These are phyloP conservation scores for Varanus salvator DNA, from an alignment of 2,113 vertebrate species.

Conservation along the genomic window DNA sequence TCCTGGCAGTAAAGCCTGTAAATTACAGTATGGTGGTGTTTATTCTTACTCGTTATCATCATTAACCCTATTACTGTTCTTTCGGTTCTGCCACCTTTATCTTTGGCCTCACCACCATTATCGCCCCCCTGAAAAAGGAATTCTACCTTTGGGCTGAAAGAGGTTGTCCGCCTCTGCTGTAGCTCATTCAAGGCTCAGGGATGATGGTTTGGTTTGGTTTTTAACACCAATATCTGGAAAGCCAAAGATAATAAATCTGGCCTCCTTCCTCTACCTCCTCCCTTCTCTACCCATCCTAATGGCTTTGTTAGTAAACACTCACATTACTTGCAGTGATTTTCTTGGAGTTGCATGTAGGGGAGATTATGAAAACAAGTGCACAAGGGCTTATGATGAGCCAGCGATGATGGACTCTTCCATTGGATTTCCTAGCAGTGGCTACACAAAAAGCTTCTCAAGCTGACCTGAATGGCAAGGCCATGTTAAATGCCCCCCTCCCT, in stretches of 20 bases:
- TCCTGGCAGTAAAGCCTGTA: too few relatives aligned
- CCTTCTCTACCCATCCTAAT: not conserved
- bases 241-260: not conserved
- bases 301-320: not conserved
- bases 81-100: too few relatives aligned
- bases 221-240: not conserved
- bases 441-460: constrained; percentile 8
- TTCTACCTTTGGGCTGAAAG: not conserved
- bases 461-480: constrained; percentile 19
- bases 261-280: not conserved
- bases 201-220: not conserved
- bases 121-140: not conserved
- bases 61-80: too few relatives aligned
- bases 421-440: constrained; percentile 34
- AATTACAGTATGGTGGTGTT: too few relatives aligned
- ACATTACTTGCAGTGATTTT: not conserved
- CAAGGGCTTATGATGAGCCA: not conserved
- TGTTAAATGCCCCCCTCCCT: not conserved
- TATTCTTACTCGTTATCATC: too few relatives aligned
- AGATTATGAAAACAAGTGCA: not conserved
- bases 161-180: too few relatives aligned
- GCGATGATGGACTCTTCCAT: constrained; percentile 25
- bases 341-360: not conserved
- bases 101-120: too few relatives aligned
- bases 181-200: too few relatives aligned